These are phyloP conservation scores for Spea multiplicata DNA, from an alignment of 2,113 vertebrate species.

Conservation along the genomic window DNA sequence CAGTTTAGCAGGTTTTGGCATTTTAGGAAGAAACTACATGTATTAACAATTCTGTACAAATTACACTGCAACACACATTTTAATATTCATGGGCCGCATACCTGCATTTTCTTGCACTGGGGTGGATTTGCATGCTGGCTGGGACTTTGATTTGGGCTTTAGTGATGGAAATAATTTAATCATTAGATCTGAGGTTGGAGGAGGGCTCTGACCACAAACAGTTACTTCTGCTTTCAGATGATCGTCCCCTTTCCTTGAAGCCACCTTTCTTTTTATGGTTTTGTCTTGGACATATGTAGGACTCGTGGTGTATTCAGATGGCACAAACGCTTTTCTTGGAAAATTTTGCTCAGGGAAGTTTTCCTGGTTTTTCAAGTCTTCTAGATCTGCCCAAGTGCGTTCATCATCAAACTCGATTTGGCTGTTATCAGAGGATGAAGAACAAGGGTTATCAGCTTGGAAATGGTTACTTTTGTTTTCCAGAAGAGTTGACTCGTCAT, in stretches of 20 bases:
- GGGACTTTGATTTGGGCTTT: slow-evolving; percentile 68
- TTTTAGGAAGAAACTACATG: too few relatives aligned
- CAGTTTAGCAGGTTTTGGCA: too few relatives aligned
- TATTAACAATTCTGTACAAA: too few relatives aligned
- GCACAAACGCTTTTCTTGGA: slow-evolving; percentile 33
- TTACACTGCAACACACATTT: too few relatives aligned
- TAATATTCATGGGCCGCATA: slow-evolving; percentile 53
- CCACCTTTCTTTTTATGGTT: slow-evolving; percentile 77
- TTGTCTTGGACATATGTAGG: slow-evolving; percentile 55
- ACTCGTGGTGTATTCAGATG: slow-evolving; percentile 43
- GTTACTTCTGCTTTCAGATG: slow-evolving; percentile 33
- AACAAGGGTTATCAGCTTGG: slow-evolving; percentile 42
- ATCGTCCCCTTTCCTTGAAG: slow-evolving; percentile 64
- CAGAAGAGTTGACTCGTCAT: slow-evolving; percentile 56
- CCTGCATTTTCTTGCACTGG: slow-evolving; percentile 64
- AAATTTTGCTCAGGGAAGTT: slow-evolving; percentile 51
- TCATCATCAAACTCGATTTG: slow-evolving; percentile 87
- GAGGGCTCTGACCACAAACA: slow-evolving; percentile 52
- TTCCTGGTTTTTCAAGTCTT: slow-evolving; percentile 62
- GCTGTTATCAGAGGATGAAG: slow-evolving; percentile 27
- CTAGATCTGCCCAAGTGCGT: slow-evolving; percentile 87
- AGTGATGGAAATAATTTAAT: slow-evolving; percentile 83
- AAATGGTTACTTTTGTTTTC: slow-evolving; percentile 52
- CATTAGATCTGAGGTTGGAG: slow-evolving; percentile 79
- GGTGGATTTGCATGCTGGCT: slow-evolving; percentile 36